phyloP scores from a whole-genome alignment of 2,888 invertebrate species.

The Molanna angustata region DNA sequence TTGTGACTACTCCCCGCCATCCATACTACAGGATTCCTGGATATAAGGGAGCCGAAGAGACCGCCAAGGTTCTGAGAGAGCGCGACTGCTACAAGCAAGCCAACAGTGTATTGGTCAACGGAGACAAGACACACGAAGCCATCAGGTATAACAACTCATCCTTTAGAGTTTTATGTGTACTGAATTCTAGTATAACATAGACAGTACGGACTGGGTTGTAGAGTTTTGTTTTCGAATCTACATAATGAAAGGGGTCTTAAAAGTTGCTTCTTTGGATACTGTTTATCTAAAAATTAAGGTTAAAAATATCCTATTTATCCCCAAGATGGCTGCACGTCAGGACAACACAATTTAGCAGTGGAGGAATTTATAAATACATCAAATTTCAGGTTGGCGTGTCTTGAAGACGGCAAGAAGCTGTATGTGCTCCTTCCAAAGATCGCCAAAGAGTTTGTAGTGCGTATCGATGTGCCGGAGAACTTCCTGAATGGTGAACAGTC shows the following conservation, averaged over 20 bases:
- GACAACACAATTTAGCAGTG: no score
- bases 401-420: conserved; percentile 67
- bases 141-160: conserved; percentile 67
- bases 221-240: no score
- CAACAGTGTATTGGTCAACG: conserved; percentile 66
- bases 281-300: background rate
- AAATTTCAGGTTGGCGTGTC: conserved; percentile 44
- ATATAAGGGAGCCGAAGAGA: conserved; percentile 73
- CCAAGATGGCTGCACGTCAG: no score
- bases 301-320: background rate
- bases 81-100: conserved; percentile 75
- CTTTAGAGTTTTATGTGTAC: no score
- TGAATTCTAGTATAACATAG: no score
- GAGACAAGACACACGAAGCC: conserved; percentile 79
- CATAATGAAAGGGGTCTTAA: no score
- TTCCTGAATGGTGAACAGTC: no score
- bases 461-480: conserved; percentile 64
- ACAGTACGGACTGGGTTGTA: no score
- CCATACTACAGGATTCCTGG: conserved; percentile 77
- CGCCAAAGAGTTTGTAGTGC: conserved; percentile 68
- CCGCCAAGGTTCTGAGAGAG: conserved; percentile 65
- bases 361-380: no score
- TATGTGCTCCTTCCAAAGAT: conserved; percentile 77
- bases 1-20: conserved; percentile 67
- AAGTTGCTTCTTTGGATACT: no score